These are phyloP conservation scores for Sycophila texana DNA, from an alignment of 2,888 invertebrate species.

Conservation along the genomic window DNA sequence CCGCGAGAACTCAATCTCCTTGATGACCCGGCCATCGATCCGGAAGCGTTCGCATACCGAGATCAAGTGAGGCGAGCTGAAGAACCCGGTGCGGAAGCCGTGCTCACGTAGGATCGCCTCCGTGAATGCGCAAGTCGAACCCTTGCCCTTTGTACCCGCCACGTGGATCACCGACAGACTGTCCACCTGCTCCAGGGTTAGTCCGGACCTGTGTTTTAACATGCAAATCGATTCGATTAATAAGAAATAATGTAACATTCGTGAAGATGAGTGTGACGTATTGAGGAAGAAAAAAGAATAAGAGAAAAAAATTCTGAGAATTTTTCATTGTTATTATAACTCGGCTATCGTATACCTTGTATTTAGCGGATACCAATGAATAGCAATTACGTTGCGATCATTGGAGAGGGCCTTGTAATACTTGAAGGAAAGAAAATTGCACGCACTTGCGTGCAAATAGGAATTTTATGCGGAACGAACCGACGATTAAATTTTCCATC, in stretches of 20 bases:
- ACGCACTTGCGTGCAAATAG: no score
- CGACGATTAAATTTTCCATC: no score
- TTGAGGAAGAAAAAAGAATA: background rate
- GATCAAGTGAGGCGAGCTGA: conserved; percentile 96
- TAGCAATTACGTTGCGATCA: no score
- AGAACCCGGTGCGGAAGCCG: conserved; percentile 94
- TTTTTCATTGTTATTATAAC: no score
- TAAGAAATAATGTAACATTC: no score
- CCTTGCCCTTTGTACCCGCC: conserved; percentile 98
- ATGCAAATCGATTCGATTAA: no score
- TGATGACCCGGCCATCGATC: conserved; percentile 88
- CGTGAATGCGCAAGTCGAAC: conserved; percentile 94
- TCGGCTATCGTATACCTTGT: no score
- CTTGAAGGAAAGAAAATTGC: no score
- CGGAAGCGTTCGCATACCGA: conserved; percentile 94
- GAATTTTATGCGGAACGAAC: no score
- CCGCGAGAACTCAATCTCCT: conserved; percentile 83
- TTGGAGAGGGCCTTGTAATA: no score
- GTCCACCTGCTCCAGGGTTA: conserved; percentile 82
- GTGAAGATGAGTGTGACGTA: no score
- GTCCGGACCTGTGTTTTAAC: conserved; percentile 78
- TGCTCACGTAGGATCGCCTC: conserved; percentile 91
- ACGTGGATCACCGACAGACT: conserved; percentile 93
- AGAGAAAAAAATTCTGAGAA: background rate
- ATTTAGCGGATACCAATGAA: no score